Evolutionary conservation across 2,113 vertebrate genomes (phyloP).

Genomic region (Xyliphius kryptos): DNA sequence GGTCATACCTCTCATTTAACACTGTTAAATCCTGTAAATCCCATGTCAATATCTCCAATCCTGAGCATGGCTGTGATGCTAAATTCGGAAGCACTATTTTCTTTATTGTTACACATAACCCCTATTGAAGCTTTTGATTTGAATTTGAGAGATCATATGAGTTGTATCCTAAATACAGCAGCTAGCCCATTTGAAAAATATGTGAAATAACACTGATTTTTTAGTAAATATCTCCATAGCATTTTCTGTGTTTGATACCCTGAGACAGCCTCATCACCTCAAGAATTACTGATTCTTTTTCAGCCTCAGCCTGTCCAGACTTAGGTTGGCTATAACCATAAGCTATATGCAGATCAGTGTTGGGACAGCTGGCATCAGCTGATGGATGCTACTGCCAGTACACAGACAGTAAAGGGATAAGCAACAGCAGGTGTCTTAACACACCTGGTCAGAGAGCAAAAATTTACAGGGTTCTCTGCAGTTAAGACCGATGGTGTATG

Average conservation of each 20-base stretch:
- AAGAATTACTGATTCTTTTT: constrained; percentile 32
- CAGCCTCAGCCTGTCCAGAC: constrained; percentile 18
- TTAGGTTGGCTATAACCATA: constrained; percentile 14
- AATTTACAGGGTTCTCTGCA: background rate
- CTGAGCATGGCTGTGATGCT: background rate
- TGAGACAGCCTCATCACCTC: constrained; percentile 17
- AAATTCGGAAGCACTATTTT: background rate
- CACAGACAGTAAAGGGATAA: too few relatives aligned
- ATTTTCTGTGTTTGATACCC: constrained; percentile 1
- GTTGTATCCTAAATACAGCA: constrained; percentile 5
- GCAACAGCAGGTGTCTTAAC: constrained; percentile 10
- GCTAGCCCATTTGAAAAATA: constrained; percentile 10
- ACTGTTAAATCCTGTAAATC: too few relatives aligned
- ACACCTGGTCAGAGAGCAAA: constrained; percentile 14
- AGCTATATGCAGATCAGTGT: constrained; percentile 37
- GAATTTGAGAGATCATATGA: background rate
- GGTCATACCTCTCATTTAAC: too few relatives aligned
- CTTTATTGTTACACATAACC: background rate
- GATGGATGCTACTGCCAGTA: too few relatives aligned
- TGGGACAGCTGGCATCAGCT: too few relatives aligned
- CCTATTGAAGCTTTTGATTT: background rate
- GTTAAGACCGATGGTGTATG: constrained; percentile 1
- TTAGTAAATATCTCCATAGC: background rate
- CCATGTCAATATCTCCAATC: too few relatives aligned
- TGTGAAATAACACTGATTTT: background rate